phyloP scores from a whole-genome alignment of 1,140 invertebrate genomes.

The Eumaeus atala region DNA sequence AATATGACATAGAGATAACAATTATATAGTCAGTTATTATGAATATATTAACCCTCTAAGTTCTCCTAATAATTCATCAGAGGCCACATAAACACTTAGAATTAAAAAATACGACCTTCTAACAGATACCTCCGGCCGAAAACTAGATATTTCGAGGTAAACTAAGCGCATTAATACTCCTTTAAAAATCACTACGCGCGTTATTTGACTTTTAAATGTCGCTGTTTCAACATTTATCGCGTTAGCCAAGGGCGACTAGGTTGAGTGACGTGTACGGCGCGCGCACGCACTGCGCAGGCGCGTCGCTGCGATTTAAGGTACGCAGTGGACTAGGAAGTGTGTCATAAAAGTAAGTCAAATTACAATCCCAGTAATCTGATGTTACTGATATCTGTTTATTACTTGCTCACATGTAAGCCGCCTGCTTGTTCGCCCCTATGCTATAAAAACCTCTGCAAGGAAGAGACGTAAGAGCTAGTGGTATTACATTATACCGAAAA shows the following conservation, averaged over 20 bases:
- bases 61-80: neutral
- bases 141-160: constrained; percentile 9
- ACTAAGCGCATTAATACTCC: neutral
- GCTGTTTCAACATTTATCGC: constrained; percentile 8
- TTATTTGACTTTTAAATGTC: constrained; percentile 9
- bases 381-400: too few species aligned
- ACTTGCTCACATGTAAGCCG: too few species aligned
- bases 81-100: neutral
- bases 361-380: too few species aligned
- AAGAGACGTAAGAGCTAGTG: too few species aligned
- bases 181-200: constrained; percentile 2
- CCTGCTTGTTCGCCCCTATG: too few species aligned
- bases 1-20: too few species aligned
- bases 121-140: constrained; percentile 1
- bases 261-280: neutral
- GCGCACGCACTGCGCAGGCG: neutral
- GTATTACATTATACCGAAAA: too few species aligned
- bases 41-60: neutral
- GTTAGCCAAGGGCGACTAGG: constrained; percentile 6
- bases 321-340: too few species aligned
- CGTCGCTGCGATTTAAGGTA: too few species aligned
- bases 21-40: too few species aligned
- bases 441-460: too few species aligned
- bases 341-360: too few species aligned
- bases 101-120: constrained; percentile 9